A percentile compares a stretch with the other conserved stretches of the same genome.
Evolutionary conservation across 2,797 vertebrate species (phyloP).

Genomic region (Phyllotis vaccarum): DNA sequence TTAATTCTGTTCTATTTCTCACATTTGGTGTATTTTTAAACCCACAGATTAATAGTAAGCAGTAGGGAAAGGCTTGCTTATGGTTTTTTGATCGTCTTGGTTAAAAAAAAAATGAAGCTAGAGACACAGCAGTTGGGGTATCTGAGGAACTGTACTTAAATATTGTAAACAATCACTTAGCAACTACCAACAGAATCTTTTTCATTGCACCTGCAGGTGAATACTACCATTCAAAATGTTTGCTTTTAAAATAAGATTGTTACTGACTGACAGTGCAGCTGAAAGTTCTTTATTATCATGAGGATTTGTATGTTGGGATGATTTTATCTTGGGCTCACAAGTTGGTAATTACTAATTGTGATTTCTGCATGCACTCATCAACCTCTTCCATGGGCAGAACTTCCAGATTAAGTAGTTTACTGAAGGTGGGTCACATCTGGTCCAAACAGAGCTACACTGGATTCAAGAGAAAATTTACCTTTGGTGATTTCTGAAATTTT

Average conservation of each 20-base stretch:
- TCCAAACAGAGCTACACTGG: neutral
- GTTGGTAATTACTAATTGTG: slow-evolving; percentile 1
- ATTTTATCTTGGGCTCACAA: slow-evolving; percentile 26
- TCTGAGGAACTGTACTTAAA: neutral
- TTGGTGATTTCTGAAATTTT: neutral
- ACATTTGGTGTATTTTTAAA: slow-evolving; percentile 32
- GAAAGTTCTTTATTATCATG: neutral
- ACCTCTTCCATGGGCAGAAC: neutral
- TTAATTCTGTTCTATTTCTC: slow-evolving; percentile 1
- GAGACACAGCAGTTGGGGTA: neutral
- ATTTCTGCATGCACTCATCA: neutral
- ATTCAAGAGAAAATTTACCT: slow-evolving; percentile 22
- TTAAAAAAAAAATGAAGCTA: neutral
- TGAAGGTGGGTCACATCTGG: neutral
- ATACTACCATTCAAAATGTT: neutral
- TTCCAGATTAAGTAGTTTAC: neutral
- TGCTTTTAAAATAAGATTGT: neutral
- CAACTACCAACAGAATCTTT: neutral
- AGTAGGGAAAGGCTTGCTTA: neutral
- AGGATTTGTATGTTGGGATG: neutral
- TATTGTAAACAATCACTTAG: neutral
- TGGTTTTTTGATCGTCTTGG: neutral
- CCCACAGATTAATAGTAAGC: slow-evolving; percentile 37
- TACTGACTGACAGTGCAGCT: neutral
- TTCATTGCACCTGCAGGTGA: neutral